Evolutionary conservation across 2,888 invertebrate species (phyloP).

Genomic region (Acleris sparsana): DNA sequence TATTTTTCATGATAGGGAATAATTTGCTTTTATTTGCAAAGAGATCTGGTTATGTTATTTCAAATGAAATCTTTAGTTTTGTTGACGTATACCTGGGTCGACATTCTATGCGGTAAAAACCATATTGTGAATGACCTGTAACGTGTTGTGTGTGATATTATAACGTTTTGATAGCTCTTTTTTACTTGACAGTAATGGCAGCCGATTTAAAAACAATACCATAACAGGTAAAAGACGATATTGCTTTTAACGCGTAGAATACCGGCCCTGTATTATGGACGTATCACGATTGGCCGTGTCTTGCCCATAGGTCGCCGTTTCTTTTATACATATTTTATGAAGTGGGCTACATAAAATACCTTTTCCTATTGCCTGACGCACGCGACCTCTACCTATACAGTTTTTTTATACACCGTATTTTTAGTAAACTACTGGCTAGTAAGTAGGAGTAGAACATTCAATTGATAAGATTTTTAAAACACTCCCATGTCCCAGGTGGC

Average conservation of each 20-base stretch:
- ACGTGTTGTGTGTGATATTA: too few relatives aligned
- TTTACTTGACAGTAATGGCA: too few relatives aligned
- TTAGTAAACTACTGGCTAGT: too few relatives aligned
- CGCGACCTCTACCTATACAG: neutral
- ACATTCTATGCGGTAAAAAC: too few relatives aligned
- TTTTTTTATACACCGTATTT: too few relatives aligned
- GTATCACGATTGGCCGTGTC: conserved; percentile 2
- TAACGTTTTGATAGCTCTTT: too few relatives aligned
- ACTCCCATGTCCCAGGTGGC: conserved; percentile 4
- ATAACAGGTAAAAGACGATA: too few relatives aligned
- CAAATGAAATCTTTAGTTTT: conserved; percentile 5
- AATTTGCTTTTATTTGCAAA: conserved; percentile 34
- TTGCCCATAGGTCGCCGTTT: conserved; percentile 2
- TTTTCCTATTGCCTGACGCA: neutral
- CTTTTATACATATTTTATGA: conserved; percentile 20
- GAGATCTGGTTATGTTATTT: conserved; percentile 7
- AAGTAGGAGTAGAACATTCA: too few relatives aligned
- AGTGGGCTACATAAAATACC: conserved; percentile 2
- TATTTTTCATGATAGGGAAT: conserved; percentile 33
- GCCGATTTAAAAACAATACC: too few relatives aligned
- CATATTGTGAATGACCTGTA: too few relatives aligned
- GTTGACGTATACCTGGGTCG: neutral
- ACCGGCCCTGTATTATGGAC: conserved; percentile 1
- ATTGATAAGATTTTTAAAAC: too few relatives aligned
- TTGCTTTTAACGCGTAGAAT: too few relatives aligned